These are phyloP conservation scores for Xiphydria camelus DNA, from an alignment of 2,888 invertebrate genomes.

Conservation along the genomic window DNA sequence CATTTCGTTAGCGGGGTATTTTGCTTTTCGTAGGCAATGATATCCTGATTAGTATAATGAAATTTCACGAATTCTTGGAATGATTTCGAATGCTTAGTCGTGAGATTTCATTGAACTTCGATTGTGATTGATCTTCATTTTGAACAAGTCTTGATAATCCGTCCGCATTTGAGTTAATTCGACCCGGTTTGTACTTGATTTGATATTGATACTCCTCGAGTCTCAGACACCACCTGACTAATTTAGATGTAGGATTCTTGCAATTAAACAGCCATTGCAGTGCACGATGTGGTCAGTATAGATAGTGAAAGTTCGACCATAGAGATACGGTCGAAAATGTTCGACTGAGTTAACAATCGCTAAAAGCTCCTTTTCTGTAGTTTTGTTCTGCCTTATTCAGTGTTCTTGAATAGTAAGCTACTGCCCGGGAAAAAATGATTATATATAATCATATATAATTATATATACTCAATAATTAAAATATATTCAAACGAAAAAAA, in stretches of 20 bases:
- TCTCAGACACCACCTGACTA: slow-evolving; percentile 41
- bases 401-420: slow-evolving; percentile 35
- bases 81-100: not conserved
- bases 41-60: slow-evolving; percentile 9
- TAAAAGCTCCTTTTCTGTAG: slow-evolving; percentile 40
- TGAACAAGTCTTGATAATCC: slow-evolving; percentile 27
- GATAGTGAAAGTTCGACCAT: slow-evolving; percentile 38
- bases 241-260: slow-evolving; percentile 37
- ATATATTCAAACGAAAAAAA: no score
- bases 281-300: slow-evolving; percentile 37
- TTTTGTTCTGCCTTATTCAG: slow-evolving; percentile 31
- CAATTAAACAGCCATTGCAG: slow-evolving; percentile 28
- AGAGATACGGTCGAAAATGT: slow-evolving; percentile 42
- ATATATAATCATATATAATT: no score
- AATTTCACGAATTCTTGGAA: slow-evolving; percentile 18
- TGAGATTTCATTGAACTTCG: not conserved
- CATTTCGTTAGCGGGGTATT: slow-evolving; percentile 9
- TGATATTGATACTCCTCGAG: slow-evolving; percentile 42
- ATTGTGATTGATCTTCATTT: slow-evolving; percentile 3
- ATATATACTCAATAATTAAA: no score
- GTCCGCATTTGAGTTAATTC: slow-evolving; percentile 37
- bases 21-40: slow-evolving; percentile 8
- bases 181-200: slow-evolving; percentile 37
- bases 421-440: no score
- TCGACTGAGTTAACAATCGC: slow-evolving; percentile 35